A percentile compares a stretch with the other conserved stretches of the same genome.
Conservation (phyloP, 2,888 invertebrate species). For the Axea sp. region DNA sequence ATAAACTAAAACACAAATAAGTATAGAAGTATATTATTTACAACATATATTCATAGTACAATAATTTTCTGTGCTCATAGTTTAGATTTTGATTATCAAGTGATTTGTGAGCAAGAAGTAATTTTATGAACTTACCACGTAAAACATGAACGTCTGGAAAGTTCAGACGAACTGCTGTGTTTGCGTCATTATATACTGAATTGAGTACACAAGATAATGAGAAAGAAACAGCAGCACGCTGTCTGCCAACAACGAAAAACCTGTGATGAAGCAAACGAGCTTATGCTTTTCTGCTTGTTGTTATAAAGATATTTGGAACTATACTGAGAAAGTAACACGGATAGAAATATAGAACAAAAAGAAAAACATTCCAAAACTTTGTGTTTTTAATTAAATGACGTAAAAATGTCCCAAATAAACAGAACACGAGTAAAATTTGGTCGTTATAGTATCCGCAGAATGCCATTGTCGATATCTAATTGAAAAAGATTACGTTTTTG, state of each 20-base stretch:
- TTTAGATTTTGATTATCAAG: too few species aligned
- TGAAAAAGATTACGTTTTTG: too few species aligned
- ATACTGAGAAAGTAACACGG: constrained; percentile 2
- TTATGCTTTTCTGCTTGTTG: constrained; percentile 8
- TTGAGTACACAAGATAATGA: constrained; percentile 19
- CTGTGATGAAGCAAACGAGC: constrained; percentile 10
- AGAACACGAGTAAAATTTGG: too few species aligned
- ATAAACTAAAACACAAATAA: too few species aligned
- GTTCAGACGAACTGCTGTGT: not conserved
- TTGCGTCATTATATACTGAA: constrained; percentile 13
- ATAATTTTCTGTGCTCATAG: too few species aligned
- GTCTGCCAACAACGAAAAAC: constrained; percentile 11
- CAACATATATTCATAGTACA: too few species aligned
- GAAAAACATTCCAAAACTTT: not conserved
- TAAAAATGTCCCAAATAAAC: too few species aligned
- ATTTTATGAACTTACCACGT: constrained; percentile 12
- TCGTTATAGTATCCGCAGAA: too few species aligned
- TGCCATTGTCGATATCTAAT: too few species aligned
- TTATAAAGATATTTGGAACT: constrained; percentile 7
- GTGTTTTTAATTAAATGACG: not conserved
- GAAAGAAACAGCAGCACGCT: constrained; percentile 5
- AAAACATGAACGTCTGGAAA: constrained; percentile 2
- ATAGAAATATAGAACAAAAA: not conserved
- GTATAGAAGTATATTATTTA: too few species aligned
- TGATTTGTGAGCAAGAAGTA: not conserved